phyloP scores from a whole-genome alignment of 2,888 invertebrate species.

The Nephrotoma appendiculata region DNA sequence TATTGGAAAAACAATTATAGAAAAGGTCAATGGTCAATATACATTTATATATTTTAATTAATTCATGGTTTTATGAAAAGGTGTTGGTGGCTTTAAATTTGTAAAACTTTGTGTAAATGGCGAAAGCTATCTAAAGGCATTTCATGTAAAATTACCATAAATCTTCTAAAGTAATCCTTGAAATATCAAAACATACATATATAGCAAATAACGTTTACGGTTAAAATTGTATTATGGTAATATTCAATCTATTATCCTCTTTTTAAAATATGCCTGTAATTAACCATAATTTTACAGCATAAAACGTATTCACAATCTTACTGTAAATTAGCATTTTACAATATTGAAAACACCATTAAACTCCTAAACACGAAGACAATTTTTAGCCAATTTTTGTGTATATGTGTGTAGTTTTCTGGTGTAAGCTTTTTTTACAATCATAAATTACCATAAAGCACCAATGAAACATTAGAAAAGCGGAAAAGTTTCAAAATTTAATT shows the following conservation, averaged over 20 bases:
- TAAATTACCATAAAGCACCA: neutral
- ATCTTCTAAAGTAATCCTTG: neutral
- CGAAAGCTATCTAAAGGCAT: neutral
- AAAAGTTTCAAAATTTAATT: neutral
- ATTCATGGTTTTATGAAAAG: neutral
- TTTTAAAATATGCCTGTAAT: neutral
- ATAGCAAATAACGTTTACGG: neutral
- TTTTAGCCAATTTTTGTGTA: neutral
- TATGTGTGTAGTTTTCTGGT: neutral
- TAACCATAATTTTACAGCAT: neutral
- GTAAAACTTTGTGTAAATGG: neutral
- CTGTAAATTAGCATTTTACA: neutral
- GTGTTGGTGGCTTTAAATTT: neutral
- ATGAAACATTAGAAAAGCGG: neutral
- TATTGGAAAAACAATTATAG: neutral
- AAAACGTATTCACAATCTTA: neutral
- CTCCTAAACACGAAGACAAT: neutral
- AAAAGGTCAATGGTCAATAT: neutral
- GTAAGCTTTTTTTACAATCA: neutral
- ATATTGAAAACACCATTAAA: neutral
- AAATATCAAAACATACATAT: neutral
- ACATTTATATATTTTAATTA: neutral
- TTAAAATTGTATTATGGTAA: neutral
- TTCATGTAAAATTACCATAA: neutral
- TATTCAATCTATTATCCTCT: neutral